Base-by-base conservation (phyloP, 1,140 invertebrate species). In the Brachystomella parvula region DNA sequence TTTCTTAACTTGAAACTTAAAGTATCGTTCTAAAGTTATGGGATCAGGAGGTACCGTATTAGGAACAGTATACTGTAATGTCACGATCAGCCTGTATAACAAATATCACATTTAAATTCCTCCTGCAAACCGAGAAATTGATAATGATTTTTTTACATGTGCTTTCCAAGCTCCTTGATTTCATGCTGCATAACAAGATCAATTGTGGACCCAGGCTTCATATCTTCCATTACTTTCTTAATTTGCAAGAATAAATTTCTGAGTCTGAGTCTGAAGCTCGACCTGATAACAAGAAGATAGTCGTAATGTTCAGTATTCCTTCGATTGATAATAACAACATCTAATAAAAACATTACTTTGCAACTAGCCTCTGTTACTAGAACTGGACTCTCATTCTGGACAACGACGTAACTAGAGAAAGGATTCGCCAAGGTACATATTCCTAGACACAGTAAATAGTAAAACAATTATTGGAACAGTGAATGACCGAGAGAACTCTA, bases 1-100 rank as follows among this genome's bases (percentile, higher is more conserved):
- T 77, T 98, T 98, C 66, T 95, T 83, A 0, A 98, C 96, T 85
- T 96, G 90, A 80, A 98, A 98, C 81, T 97, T 98, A 77, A 98
- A 99, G 78, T 95, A 97, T 78, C 72, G 57, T 97, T 98, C 74
- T 90, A 83, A 76, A 96, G 87, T n/a, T 85, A 88, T 68, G 84
- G 82, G 73, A 57, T 66, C 73, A 9, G 60, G 39, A 53, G 56
- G 64, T 83, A 70, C 78, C 78, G 86, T 84, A 30, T 63, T 61
- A 0, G 64, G 64, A 61, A 85, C 86, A 69, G 84, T 85, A 76
- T 98, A 99, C 70, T 85, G 89, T 2, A 99, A 93, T 79, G 96
- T 92, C 83, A 95, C 98, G 9, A 97, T 92, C 66, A 99, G 79
- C 77, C 90, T 94, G 75, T 73, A 73, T 63, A 70, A 71, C 58